These are phyloP conservation scores for Halcyon smyrnensis DNA, from an alignment of 2,797 vertebrate species.

Conservation along the genomic window DNA sequence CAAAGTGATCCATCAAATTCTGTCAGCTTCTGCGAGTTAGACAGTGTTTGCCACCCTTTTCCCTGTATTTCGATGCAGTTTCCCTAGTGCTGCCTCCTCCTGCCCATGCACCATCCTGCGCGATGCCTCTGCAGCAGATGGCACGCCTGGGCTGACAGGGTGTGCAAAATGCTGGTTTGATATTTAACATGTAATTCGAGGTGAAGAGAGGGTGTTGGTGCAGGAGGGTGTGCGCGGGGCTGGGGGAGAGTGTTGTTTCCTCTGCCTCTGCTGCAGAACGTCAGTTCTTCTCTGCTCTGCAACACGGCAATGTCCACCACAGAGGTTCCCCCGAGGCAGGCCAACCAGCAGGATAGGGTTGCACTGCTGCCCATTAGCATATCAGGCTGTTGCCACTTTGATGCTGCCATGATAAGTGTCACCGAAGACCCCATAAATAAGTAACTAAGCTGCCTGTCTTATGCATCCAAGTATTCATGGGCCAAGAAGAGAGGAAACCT, in stretches of 20 bases:
- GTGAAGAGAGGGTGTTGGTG: background rate
- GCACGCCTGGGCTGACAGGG: background rate
- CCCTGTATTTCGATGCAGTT: background rate
- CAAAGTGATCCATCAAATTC: background rate
- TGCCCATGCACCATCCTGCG: background rate
- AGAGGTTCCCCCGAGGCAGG: background rate
- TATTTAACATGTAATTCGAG: background rate
- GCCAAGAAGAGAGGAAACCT: background rate
- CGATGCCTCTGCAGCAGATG: rapidly evolving
- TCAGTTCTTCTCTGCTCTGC: rapidly evolving
- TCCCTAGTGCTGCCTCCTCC: background rate
- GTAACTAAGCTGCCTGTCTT: conserved; percentile 5
- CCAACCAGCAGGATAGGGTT: background rate
- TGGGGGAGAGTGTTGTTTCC: background rate
- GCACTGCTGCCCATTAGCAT: background rate
- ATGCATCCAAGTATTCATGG: background rate
- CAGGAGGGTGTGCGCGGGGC: rapidly evolving
- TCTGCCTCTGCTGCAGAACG: rapidly evolving
- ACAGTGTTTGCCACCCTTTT: background rate
- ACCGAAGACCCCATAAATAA: conserved; percentile 31
- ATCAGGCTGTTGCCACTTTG: conserved; percentile 35
- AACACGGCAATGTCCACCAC: rapidly evolving
- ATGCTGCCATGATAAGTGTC: conserved; percentile 6
- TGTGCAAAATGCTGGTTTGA: background rate
- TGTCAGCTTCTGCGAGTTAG: background rate